Conservation (phyloP, 2,888 invertebrate genomes). For the Lycia hirtaria region DNA sequence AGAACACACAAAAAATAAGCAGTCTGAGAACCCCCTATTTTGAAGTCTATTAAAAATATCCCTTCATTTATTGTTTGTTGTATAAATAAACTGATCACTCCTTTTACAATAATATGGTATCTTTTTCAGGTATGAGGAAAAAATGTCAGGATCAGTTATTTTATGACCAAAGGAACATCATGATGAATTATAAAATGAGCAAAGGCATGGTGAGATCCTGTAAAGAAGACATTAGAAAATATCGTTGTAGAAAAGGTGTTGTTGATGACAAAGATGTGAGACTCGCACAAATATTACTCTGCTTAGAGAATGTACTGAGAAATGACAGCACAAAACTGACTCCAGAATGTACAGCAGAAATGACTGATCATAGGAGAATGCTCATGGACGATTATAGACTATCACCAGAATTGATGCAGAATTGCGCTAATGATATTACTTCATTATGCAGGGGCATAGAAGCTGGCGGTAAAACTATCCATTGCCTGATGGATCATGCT, state of each 20-base stretch:
- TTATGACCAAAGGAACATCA: conserved; percentile 94
- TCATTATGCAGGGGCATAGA: conserved; percentile 90
- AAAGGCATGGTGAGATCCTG: conserved; percentile 95
- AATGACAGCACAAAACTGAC: conserved; percentile 90
- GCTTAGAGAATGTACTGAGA: conserved; percentile 92
- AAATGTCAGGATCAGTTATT: conserved; percentile 93
- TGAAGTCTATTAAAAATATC: too few species aligned
- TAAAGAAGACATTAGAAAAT: conserved; percentile 93
- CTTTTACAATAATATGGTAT: conserved; percentile 18
- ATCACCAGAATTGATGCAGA: conserved; percentile 95
- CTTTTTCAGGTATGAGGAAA: conserved; percentile 82
- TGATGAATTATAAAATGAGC: conserved; percentile 95
- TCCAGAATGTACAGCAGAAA: conserved; percentile 93
- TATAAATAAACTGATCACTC: too few species aligned
- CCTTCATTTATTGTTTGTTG: too few species aligned
- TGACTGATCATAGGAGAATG: conserved; percentile 95
- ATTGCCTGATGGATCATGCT: conserved; percentile 97
- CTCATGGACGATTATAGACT: conserved; percentile 97
- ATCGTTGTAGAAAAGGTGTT: conserved; percentile 93
- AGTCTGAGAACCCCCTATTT: too few species aligned
- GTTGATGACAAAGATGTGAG: conserved; percentile 93
- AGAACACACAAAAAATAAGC: too few species aligned
- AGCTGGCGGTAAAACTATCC: conserved; percentile 95
- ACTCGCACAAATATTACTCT: conserved; percentile 95
- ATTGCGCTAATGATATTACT: conserved; percentile 94